Evolutionary conservation across 2,888 invertebrate genomes (phyloP), one percentile per base, ranked within the genome.

Genomic region (Athripsodes cinereus): DNA sequence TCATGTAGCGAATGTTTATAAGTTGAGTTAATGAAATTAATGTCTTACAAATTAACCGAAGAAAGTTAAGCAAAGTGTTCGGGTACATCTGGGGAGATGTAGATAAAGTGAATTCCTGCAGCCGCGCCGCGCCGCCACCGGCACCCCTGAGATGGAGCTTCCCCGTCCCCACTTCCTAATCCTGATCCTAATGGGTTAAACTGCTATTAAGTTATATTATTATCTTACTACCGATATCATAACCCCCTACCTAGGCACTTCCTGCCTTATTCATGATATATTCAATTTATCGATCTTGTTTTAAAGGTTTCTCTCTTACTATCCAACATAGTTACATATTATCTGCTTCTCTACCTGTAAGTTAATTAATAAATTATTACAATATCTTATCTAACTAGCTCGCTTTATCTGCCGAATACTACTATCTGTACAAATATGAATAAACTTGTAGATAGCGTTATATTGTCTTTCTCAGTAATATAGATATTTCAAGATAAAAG

Each of bases 161-260:
- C 40, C 13, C 40, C 6, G 31, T 31, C 11, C 31, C 26, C 40
- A 54, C 31, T 54, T 53, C 46, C 46, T 22, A 44, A 49, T 19
- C 22, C 35, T 52, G 55, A 55, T 55, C 57, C 57, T 47, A 59
- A 50, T 52, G 57, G 61, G 61, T 62, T 62, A 59, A 61, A 59
- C 59, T 54, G 26, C 49, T 55, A 49, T 59, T 61, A 61, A 61
- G 58, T 62, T 59, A 62, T 40, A 40, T 53, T 53, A 62, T 62
- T 62, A 62, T 62, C 61, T 62, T 31, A 22, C 13, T 40, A 16
- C 22, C 18, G 44, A 50, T 59, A 55, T 61, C 60, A 47, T 49
- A 47, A 50, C 40, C 40, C 53, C 5, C 40, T n/a, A 13, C 40
- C 16, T 40, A 40, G 16, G 40, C 5, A 6, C 8, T 6, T 26